Evolutionary conservation across 2,797 vertebrate species (phyloP).

Genomic region (Ptychobarbus kaznakovi): DNA sequence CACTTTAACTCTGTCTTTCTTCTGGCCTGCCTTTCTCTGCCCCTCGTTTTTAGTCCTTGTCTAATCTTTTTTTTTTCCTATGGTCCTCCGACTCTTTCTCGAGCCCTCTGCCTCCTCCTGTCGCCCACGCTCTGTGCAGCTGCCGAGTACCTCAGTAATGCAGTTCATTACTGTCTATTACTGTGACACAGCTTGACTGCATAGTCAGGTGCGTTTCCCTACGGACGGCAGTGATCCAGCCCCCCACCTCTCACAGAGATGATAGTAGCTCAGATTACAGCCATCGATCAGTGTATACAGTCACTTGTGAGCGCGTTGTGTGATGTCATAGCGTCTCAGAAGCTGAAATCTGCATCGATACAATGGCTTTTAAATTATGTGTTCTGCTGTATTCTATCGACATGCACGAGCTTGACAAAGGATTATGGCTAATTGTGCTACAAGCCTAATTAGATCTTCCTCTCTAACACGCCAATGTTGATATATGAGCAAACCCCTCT

Average conservation of each 20-base stretch:
- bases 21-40: slow-evolving; percentile 25
- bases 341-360: neutral
- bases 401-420: neutral
- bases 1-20: slow-evolving; percentile 8
- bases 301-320: neutral
- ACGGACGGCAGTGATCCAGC: neutral
- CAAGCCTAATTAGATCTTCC: slow-evolving; percentile 68
- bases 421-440: slow-evolving; percentile 59
- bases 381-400: slow-evolving; percentile 8
- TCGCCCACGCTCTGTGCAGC: slow-evolving; percentile 56
- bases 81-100: slow-evolving; percentile 49
- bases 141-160: slow-evolving; percentile 60
- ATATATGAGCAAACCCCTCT: neutral
- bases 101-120: slow-evolving; percentile 40
- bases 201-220: slow-evolving; percentile 56
- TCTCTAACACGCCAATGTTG: slow-evolving; percentile 36
- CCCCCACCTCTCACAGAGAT: slow-evolving; percentile 15
- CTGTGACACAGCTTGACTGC: slow-evolving; percentile 57
- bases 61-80: neutral
- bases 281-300: slow-evolving; percentile 16
- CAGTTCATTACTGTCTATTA: slow-evolving; percentile 68
- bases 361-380: neutral
- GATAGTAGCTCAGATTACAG: slow-evolving; percentile 35
- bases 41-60: slow-evolving; percentile 19
- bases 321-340: neutral